Evolutionary conservation across 2,888 invertebrate genomes (phyloP), one percentile per base, ranked within the genome.

Genomic region (Polietes domitor): DNA sequence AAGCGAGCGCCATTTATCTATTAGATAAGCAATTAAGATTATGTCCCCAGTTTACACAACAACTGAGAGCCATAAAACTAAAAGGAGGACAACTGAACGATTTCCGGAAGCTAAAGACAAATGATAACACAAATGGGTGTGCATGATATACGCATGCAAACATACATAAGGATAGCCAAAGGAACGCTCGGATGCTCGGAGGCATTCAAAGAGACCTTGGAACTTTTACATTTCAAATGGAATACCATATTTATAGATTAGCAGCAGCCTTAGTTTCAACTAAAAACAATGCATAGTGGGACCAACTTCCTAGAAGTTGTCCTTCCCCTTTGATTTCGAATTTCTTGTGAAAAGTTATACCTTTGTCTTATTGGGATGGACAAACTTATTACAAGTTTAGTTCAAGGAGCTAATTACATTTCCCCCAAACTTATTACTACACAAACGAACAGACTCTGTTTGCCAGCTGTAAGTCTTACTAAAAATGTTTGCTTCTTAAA

Each of bases 1-100:
- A 72, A 71, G 61, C 28, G 71, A 50, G 71, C 21, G 70, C 32
- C 28, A 58, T 71, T 53, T 47, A 53, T 71, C 37, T 76, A 19
- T 37, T 15, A 43, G 24, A 68, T 43, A 68, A 68, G 24, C 68
- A 68, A 68, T 68, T 68, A 17, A 68, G 24, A 68, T 68, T n/a
- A 15, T 37, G 15, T 43, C 43, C 17, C 41, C 1, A 41, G 3
- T 68, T 24, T 61, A 2, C 5, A 32, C n/a, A 19, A 12, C 41
- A 43, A 43, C 24, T 41, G 43, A 7, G 5, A 43, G 68, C 10
- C 41, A 65, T 41, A 41, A 41, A 17, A n/a, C 32, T 37, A 21
- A 37, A 41, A 21, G 41, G 21, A 65, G 37, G 17, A 63, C 17
- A 41, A 41, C 41, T 12, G 41, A 41, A 61, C 7, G 28, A 61